Base-by-base conservation (phyloP, 2,797 vertebrate genomes). In the Sciurus carolinensis region DNA sequence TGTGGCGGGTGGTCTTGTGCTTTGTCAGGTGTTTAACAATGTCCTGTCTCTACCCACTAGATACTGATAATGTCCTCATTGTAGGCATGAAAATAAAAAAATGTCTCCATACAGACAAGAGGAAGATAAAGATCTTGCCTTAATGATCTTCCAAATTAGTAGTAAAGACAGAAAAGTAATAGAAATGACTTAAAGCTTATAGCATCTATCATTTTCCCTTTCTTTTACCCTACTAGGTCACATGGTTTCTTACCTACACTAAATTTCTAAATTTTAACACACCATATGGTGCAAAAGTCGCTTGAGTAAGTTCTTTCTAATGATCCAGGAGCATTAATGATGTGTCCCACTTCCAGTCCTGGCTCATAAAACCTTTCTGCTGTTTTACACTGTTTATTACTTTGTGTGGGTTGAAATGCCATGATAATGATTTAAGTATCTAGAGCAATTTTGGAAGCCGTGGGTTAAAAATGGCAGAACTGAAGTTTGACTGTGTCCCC, bases 251-350 rank as follows among this genome's bases (percentile, higher is more conserved):
- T 39, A 94, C 18, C 5, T 47, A 44, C 9, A 62, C 13, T 80
- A n/a, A 92, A 62, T 44, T 94, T 90, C 17, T 85, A 67, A 59
- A 81, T 91, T 72, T 85, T n/a, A 66, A 80, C 44, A 42, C 52
- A 75, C 7, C 71, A 36, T 50, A 26, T 67, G 83, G 5, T 52
- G 3, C 28, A 26, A 39, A 42, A 26, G 22, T 33, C 22, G 20
- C 69, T 54, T 95, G 42, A 42, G 1, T 87, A 81, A 20, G 12
- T 76, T 83, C 47, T 75, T 94, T 50, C 28, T 7, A 12, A 7
- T 77, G n/a, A 22, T 57, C 18, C 77, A 44, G 10, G 39, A 67
- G 36, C 5, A 62, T 30, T 50, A 44, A 36, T 88, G 66, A 73
- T 47, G 10, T 50, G 22, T 87, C 3, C 20, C 20, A 89, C 8